Evolutionary conservation across 2,888 invertebrate species (phyloP).

Genomic region (Hedya salicella): DNA sequence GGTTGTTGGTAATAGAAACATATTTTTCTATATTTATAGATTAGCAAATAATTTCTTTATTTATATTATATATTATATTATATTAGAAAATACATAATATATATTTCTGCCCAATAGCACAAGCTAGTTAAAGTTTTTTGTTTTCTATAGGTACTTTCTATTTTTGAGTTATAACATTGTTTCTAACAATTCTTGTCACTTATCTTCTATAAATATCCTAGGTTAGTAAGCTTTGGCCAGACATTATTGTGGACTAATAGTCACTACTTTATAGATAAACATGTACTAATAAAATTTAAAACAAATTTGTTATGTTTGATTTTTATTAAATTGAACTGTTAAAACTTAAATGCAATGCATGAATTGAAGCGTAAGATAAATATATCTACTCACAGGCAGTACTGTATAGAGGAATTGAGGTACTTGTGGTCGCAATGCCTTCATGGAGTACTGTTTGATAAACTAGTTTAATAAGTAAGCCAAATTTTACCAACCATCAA

Average conservation of each 20-base stretch:
- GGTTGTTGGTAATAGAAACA: slow-evolving; percentile 36
- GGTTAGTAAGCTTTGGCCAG: slow-evolving; percentile 67
- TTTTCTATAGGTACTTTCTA: slow-evolving; percentile 28
- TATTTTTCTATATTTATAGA: slow-evolving; percentile 43
- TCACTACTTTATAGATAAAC: slow-evolving; percentile 60
- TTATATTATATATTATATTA: slow-evolving; percentile 1
- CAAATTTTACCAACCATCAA: slow-evolving; percentile 44
- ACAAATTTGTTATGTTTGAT: slow-evolving; percentile 77
- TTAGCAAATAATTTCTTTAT: slow-evolving; percentile 36
- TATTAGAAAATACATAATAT: slow-evolving; percentile 9
- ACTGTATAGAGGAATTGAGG: slow-evolving; percentile 58
- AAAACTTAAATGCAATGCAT: slow-evolving; percentile 83
- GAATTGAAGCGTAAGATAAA: slow-evolving; percentile 82
- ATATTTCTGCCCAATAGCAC: slow-evolving; percentile 24
- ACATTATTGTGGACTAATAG: slow-evolving; percentile 66
- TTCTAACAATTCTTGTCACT: slow-evolving; percentile 27
- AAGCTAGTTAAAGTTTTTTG: slow-evolving; percentile 22
- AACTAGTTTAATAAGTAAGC: slow-evolving; percentile 58
- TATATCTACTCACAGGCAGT: slow-evolving; percentile 75
- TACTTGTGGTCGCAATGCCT: slow-evolving; percentile 10
- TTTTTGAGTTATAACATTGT: slow-evolving; percentile 28
- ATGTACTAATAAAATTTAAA: slow-evolving; percentile 66
- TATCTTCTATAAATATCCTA: slow-evolving; percentile 50
- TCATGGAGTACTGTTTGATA: slow-evolving; percentile 60
- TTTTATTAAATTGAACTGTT: slow-evolving; percentile 83